A percentile compares a stretch with the other conserved stretches of the same genome.
Evolutionary conservation across 2,888 invertebrate species (phyloP).

Genomic region (Euzetes globulus): DNA sequence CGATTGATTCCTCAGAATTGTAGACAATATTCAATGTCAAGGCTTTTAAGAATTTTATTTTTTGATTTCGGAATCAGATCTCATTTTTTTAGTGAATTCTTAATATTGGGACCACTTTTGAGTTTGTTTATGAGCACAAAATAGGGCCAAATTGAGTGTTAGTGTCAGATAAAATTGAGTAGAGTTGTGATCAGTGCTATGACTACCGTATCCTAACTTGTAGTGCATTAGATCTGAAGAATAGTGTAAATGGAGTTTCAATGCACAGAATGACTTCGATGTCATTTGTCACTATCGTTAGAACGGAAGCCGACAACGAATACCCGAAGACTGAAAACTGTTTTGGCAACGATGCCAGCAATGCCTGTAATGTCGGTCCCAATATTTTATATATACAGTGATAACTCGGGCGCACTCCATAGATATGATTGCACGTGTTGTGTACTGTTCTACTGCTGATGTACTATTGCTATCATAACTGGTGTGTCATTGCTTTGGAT

Average conservation of each 20-base stretch:
- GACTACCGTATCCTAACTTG: neutral
- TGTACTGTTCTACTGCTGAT: neutral
- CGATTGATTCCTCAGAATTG: too few species aligned
- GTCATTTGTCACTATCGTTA: conserved; percentile 18
- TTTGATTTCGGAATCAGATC: too few species aligned
- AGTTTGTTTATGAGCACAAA: neutral
- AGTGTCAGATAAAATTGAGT: neutral
- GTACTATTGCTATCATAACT: neutral
- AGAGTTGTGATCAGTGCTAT: neutral
- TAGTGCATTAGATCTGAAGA: neutral
- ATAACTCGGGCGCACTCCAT: neutral
- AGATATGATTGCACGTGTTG: conserved; percentile 18
- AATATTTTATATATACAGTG: conserved; percentile 17
- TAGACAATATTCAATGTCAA: neutral
- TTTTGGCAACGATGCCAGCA: neutral
- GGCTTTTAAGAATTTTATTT: neutral
- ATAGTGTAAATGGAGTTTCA: conserved; percentile 15
- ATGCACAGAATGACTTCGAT: conserved; percentile 7
- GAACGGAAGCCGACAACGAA: conserved; percentile 20
- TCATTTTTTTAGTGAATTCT: neutral
- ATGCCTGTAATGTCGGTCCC: neutral
- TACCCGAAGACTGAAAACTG: conserved; percentile 22
- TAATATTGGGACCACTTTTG: neutral
- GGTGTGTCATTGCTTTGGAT: neutral
- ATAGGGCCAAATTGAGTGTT: conserved; percentile 6